These are phyloP conservation scores for Melanostigma gelatinosum DNA, from an alignment of 2,113 vertebrate species.

Conservation along the genomic window DNA sequence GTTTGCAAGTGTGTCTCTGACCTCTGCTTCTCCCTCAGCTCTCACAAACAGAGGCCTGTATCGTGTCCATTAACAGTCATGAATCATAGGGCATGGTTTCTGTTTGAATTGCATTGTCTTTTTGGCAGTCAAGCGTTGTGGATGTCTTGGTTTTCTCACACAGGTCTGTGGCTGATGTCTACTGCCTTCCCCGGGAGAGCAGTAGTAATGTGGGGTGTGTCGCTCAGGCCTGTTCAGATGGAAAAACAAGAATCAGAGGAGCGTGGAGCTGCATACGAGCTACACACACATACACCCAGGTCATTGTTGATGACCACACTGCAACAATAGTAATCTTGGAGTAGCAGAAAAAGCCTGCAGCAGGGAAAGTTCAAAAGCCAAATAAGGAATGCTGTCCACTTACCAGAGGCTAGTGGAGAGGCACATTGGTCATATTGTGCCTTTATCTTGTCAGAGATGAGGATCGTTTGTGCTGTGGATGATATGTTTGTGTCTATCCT, in stretches of 20 bases:
- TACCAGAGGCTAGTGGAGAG: slow-evolving; percentile 37
- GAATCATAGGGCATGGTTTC: slow-evolving; percentile 26
- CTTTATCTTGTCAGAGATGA: slow-evolving; percentile 64
- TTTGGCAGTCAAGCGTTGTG: slow-evolving; percentile 49
- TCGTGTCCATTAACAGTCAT: slow-evolving; percentile 30
- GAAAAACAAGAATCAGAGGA: slow-evolving; percentile 62
- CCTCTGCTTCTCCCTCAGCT: neutral
- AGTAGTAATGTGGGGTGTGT: slow-evolving; percentile 47
- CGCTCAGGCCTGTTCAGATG: slow-evolving; percentile 56
- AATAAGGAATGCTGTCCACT: slow-evolving; percentile 59
- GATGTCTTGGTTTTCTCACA: slow-evolving; percentile 43
- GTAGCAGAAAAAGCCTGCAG: slow-evolving; percentile 53
- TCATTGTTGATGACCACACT: slow-evolving; percentile 54
- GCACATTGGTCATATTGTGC: slow-evolving; percentile 38
- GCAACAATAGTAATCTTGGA: slow-evolving; percentile 35
- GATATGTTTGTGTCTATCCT: slow-evolving; percentile 55
- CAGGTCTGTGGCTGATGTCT: slow-evolving; percentile 32
- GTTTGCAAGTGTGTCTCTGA: neutral
- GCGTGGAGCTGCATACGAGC: slow-evolving; percentile 50
- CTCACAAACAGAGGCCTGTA: neutral
- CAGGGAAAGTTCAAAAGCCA: slow-evolving; percentile 66
- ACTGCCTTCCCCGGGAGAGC: slow-evolving; percentile 24
- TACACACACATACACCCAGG: slow-evolving; percentile 32
- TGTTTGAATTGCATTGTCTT: slow-evolving; percentile 47
- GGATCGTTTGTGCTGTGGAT: slow-evolving; percentile 58